Percentiles rank a stretch among this genome's conserved stretches.
phyloP scores from a whole-genome alignment of 2,797 vertebrate species.

The Acanthopagrus latus region DNA sequence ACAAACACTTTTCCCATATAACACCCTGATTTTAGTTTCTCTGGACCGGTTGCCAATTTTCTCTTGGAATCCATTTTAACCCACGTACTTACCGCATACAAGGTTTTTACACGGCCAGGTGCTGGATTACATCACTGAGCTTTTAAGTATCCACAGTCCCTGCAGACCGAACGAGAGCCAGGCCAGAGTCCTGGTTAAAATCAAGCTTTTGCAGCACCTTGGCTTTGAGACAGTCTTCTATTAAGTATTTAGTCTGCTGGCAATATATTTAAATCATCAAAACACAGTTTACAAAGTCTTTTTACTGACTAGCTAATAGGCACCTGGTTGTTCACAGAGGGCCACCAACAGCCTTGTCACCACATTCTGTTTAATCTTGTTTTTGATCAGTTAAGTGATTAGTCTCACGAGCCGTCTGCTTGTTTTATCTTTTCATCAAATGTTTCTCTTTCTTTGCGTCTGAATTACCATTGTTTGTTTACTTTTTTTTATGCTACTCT shows the following conservation, averaged over 20 bases:
- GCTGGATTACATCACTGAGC: conserved; percentile 38
- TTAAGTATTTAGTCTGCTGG: conserved; percentile 1
- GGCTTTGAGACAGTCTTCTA: conserved; percentile 11
- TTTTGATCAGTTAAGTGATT: neutral
- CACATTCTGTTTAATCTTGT: neutral
- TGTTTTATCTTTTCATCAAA: neutral
- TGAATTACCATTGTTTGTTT: neutral
- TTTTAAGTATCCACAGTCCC: conserved; percentile 37
- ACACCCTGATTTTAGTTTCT: conserved; percentile 8
- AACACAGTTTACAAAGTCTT: neutral
- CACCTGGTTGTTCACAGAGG: neutral
- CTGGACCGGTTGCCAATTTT: conserved; percentile 21
- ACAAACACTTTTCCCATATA: conserved; percentile 18
- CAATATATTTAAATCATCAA: conserved; percentile 11
- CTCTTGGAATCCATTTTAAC: conserved; percentile 20
- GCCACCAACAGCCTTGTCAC: too few species aligned
- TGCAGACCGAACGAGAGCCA: conserved; percentile 21
- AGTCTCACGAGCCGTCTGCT: neutral
- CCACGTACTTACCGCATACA: conserved; percentile 14
- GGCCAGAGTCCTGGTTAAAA: conserved; percentile 30
- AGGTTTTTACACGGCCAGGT: conserved; percentile 41
- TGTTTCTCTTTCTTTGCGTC: neutral
- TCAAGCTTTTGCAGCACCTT: conserved; percentile 8
- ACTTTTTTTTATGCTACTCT: neutral
- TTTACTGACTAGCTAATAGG: neutral